Evolutionary conservation across 2,888 invertebrate species (phyloP).

Genomic region (Sesia apiformis): DNA sequence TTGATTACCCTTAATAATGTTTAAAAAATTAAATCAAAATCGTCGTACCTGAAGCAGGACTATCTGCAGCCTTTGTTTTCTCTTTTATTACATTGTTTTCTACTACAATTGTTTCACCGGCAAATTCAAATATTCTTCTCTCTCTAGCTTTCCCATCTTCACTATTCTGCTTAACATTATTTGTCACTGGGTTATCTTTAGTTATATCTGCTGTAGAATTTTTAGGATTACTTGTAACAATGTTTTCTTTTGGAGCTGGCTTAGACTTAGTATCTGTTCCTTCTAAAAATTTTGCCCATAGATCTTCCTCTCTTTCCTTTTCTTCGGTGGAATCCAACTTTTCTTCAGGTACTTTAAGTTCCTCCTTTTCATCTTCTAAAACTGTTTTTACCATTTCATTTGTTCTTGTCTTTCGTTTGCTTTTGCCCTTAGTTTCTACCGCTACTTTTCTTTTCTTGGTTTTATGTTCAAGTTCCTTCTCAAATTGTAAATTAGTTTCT

Average conservation of each 20-base stretch:
- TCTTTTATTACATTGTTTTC: conserved; percentile 59
- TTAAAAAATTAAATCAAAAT: not conserved
- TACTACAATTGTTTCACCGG: conserved; percentile 85
- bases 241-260: conserved; percentile 20
- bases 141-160: conserved; percentile 72
- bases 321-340: conserved; percentile 73
- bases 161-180: conserved; percentile 10
- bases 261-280: conserved; percentile 75
- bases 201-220: conserved; percentile 13
- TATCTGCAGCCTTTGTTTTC: conserved; percentile 44
- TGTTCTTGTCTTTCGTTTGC: conserved; percentile 35
- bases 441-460: conserved; percentile 43
- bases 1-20: not conserved
- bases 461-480: conserved; percentile 55
- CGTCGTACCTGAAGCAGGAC: conserved; percentile 33
- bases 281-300: conserved; percentile 87
- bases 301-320: conserved; percentile 82
- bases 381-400: conserved; percentile 12
- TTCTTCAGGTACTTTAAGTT: conserved; percentile 32
- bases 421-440: conserved; percentile 27
- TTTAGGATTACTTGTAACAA: conserved; percentile 10
- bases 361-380: conserved; percentile 16
- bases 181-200: conserved; percentile 6
- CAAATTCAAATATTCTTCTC: conserved; percentile 87
- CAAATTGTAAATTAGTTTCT: conserved; percentile 73